Evolutionary conservation across 1,140 invertebrate genomes (phyloP).

Genomic region (Phymorhynchus buccinoides): DNA sequence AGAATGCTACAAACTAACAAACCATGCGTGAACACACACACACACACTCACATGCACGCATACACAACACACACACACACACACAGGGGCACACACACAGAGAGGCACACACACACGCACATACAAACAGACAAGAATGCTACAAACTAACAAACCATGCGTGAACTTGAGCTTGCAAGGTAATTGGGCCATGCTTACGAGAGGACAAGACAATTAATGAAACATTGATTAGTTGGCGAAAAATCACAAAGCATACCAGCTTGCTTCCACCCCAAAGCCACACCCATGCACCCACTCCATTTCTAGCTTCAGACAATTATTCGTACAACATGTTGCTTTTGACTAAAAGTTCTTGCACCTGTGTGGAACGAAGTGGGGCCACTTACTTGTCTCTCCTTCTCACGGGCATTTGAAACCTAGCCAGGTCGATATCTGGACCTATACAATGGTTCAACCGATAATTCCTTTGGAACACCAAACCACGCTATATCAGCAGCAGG

Average conservation of each 20-base stretch:
- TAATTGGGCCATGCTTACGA: too few relatives aligned
- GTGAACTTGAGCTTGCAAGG: not conserved
- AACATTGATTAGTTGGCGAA: not conserved
- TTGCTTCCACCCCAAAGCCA: not conserved
- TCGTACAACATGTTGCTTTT: too few relatives aligned
- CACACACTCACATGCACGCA: conserved; percentile 19
- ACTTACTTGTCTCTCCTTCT: too few relatives aligned
- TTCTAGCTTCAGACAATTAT: too few relatives aligned
- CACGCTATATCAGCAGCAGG: not conserved
- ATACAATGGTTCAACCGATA: not conserved
- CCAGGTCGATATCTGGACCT: not conserved
- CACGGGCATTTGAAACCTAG: not conserved
- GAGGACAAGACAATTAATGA: not conserved
- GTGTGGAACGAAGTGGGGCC: too few relatives aligned
- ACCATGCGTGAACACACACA: not conserved
- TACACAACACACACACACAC: conserved; percentile 14
- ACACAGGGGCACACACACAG: not conserved
- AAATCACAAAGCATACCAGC: not conserved
- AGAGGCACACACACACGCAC: not conserved
- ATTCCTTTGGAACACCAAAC: not conserved
- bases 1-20: not conserved
- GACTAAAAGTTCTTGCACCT: too few relatives aligned
- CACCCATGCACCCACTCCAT: too few relatives aligned
- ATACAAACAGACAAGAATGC: not conserved
- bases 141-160: not conserved